Evolutionary conservation across 2,113 vertebrate genomes (phyloP).

Genomic region (Oxyruncus cristatus): DNA sequence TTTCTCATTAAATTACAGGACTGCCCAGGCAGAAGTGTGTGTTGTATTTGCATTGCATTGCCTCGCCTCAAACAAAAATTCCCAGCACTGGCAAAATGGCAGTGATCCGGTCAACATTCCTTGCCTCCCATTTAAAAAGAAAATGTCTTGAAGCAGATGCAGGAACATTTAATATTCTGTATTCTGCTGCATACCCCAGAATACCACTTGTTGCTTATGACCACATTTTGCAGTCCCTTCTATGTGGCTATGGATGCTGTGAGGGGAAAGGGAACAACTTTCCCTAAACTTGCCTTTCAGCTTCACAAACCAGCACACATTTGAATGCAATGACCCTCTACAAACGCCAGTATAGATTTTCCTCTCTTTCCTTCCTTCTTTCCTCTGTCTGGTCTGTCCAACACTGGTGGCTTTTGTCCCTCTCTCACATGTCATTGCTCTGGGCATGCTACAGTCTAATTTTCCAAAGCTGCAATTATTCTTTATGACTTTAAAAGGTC

Average conservation of each 20-base stretch:
- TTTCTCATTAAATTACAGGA: not conserved
- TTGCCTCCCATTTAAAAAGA: not conserved
- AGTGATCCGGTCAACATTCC: not conserved
- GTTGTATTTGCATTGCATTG: not conserved
- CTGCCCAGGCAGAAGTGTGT: not conserved
- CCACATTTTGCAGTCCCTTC: not conserved
- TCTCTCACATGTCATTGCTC: not conserved
- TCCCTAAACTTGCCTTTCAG: not conserved
- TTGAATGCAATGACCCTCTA: not conserved
- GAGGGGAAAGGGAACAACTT: not conserved
- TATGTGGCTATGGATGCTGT: not conserved
- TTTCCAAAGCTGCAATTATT: not conserved
- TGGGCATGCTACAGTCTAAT: rapidly evolving
- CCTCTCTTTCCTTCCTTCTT: not conserved
- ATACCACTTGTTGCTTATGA: not conserved
- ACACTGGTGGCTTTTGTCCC: not conserved
- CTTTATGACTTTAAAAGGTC: not conserved
- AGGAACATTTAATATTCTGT: not conserved
- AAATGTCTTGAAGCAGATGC: not conserved
- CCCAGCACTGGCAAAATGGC: not conserved
- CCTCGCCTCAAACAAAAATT: not conserved
- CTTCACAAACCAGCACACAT: not conserved
- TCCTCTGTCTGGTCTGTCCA: not conserved
- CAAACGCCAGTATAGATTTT: not conserved
- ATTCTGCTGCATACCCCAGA: not conserved